Percentiles rank a stretch among this genome's conserved stretches.
Evolutionary conservation across 2,888 invertebrate genomes (phyloP).

Genomic region (Polyommatus icarus): DNA sequence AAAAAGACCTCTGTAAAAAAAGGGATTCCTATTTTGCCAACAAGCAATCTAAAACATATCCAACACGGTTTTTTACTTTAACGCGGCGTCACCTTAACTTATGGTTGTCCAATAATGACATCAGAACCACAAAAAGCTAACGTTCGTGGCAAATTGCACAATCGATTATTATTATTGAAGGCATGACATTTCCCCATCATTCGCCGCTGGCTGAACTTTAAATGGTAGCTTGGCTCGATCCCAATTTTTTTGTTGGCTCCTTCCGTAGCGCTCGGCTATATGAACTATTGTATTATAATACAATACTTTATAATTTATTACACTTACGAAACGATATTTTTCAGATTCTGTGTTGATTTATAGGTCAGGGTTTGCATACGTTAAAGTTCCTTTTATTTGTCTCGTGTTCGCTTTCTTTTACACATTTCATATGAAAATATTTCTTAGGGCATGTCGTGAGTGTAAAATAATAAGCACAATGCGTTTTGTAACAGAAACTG

Average conservation of each 20-base stretch:
- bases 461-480: not conserved
- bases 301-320: slow-evolving; percentile 37
- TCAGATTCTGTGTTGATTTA: slow-evolving; percentile 2
- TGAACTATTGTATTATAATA: slow-evolving; percentile 44
- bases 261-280: slow-evolving; percentile 49
- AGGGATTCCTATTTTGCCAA: too few relatives aligned
- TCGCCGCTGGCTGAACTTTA: slow-evolving; percentile 50
- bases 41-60: too few relatives aligned
- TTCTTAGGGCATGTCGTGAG: too few relatives aligned
- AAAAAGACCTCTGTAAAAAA: too few relatives aligned
- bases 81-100: too few relatives aligned
- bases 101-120: not conserved
- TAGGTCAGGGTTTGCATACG: slow-evolving; percentile 11
- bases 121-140: not conserved
- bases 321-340: slow-evolving; percentile 23
- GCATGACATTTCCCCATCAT: slow-evolving; percentile 50
- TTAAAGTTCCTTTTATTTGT: not conserved
- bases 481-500: not conserved
- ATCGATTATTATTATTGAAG: slow-evolving; percentile 34
- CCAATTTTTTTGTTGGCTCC: slow-evolving; percentile 57
- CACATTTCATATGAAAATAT: not conserved
- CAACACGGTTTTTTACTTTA: too few relatives aligned
- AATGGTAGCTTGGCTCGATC: slow-evolving; percentile 53
- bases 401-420: not conserved
- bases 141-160: slow-evolving; percentile 17